Evolutionary conservation across 2,888 invertebrate genomes (phyloP).

Genomic region (Pedicia rivosa): DNA sequence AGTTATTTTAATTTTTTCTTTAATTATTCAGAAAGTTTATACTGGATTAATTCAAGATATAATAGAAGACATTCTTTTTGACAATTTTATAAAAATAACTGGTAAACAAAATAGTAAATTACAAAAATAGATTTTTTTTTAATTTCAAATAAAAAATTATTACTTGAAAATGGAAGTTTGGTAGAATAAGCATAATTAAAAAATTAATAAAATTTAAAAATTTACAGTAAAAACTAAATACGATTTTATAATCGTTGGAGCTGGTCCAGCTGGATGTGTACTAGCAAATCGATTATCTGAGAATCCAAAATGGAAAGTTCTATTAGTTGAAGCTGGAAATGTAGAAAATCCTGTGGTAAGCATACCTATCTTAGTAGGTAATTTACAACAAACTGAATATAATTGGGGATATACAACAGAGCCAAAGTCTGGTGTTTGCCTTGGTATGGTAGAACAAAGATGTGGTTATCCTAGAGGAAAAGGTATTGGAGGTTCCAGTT

Average conservation of each 20-base stretch:
- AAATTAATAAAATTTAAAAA: no score
- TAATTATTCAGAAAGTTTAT: no score
- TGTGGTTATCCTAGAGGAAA: slow-evolving; percentile 31
- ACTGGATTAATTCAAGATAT: no score
- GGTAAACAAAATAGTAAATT: no score
- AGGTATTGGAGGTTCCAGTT: slow-evolving; percentile 34
- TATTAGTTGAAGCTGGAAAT: slow-evolving; percentile 42
- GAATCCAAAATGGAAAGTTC: slow-evolving; percentile 35
- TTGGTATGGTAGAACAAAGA: slow-evolving; percentile 19
- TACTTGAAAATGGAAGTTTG: no score
- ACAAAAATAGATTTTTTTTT: no score
- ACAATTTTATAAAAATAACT: no score
- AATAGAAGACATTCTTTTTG: no score
- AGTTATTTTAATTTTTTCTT: no score
- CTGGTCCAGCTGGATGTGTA: slow-evolving; percentile 42
- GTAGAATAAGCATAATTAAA: no score
- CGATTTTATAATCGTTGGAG: slow-evolving; percentile 40
- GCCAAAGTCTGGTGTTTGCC: slow-evolving; percentile 35
- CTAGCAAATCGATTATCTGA: slow-evolving; percentile 44
- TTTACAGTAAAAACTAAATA: slow-evolving; percentile 21
- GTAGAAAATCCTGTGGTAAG: slow-evolving; percentile 28
- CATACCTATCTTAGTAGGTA: slow-evolving; percentile 36
- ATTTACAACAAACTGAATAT: slow-evolving; percentile 37
- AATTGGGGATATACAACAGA: slow-evolving; percentile 46
- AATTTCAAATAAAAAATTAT: no score